Conservation (phyloP, 1,140 invertebrate species). For the Bombyx mori region ASM3026992v2 NC_085129.1:7360001-7360500, state of each 20-base stretch:
- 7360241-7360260: slow-evolving; percentile 6
- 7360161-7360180: no score
- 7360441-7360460: slow-evolving; percentile 49
- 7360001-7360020: no score
- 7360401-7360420: slow-evolving; percentile 36
- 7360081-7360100: not conserved
- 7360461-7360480: slow-evolving; percentile 40
- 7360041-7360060: not conserved
- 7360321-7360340: not conserved
- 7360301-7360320: slow-evolving; percentile 6
- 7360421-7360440: slow-evolving; percentile 43
- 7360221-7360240: slow-evolving; percentile 5
- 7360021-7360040: no score
- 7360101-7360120: not conserved
- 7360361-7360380: slow-evolving; percentile 15
- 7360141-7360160: no score
- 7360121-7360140: no score
- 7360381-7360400: slow-evolving; percentile 27
- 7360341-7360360: slow-evolving; percentile 13
- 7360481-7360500: slow-evolving; percentile 25
- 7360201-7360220: not conserved
- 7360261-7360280: slow-evolving; percentile 21
- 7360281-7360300: slow-evolving; percentile 14
- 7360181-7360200: no score
- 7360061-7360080: not conserved